phyloP scores from a whole-genome alignment of 2,888 invertebrate species.

The Callosobruchus maculatus region DNA sequence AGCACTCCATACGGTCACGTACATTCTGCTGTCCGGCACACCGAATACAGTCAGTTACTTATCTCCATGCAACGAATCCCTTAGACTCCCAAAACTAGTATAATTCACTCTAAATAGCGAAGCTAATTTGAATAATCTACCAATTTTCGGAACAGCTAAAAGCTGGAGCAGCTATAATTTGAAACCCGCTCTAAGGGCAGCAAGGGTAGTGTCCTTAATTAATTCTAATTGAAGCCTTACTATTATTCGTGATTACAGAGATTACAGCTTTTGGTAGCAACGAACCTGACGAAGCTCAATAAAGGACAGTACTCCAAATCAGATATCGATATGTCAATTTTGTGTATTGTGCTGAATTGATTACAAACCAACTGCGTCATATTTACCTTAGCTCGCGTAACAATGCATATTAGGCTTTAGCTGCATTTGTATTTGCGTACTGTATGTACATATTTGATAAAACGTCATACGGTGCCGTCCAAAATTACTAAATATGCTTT shows the following conservation, averaged over 20 bases:
- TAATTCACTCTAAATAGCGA: background rate
- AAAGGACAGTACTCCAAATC: background rate
- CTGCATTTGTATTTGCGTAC: too few species aligned
- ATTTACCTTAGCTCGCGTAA: too few species aligned
- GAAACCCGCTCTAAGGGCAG: background rate
- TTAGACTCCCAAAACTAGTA: background rate
- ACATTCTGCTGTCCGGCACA: too few species aligned
- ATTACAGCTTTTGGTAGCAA: background rate
- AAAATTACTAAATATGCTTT: too few species aligned
- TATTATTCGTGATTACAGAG: background rate
- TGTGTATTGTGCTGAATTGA: background rate
- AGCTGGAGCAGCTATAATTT: background rate
- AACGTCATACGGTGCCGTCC: too few species aligned
- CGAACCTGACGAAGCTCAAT: background rate
- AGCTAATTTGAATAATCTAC: background rate
- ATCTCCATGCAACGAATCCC: background rate
- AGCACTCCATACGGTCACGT: too few species aligned
- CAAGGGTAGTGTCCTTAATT: background rate
- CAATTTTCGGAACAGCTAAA: background rate
- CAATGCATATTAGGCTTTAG: too few species aligned
- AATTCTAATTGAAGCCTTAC: background rate
- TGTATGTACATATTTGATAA: too few species aligned
- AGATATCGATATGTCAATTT: background rate
- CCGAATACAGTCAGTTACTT: background rate
- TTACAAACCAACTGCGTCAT: background rate